Conservation (phyloP, 1,140 invertebrate genomes). For the Bacillus rossius region DNA sequence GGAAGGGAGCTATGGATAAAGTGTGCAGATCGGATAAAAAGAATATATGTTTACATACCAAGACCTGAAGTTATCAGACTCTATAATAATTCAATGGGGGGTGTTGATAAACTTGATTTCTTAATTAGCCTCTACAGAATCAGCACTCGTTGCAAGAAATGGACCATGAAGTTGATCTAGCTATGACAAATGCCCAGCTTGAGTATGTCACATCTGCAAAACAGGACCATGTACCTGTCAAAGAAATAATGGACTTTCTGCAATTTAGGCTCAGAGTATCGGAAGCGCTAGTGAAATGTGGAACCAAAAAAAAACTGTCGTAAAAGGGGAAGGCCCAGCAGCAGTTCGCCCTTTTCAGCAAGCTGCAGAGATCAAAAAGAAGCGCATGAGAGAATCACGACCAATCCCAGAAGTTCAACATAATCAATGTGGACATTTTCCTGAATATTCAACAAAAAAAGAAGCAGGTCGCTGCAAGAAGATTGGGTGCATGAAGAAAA, state of each 20-base stretch:
- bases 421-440: conserved; percentile 11
- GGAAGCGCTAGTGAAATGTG: conserved; percentile 6
- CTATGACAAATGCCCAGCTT: conserved; percentile 27
- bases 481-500: conserved; percentile 9
- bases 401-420: conserved; percentile 7
- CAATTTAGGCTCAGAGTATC: neutral
- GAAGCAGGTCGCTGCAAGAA: conserved; percentile 8
- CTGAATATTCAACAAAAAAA: conserved; percentile 9
- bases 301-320: conserved; percentile 1
- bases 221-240: neutral
- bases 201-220: conserved; percentile 25
- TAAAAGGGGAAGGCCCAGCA: conserved; percentile 12
- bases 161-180: conserved; percentile 30
- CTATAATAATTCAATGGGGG: conserved; percentile 36
- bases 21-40: neutral
- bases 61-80: neutral
- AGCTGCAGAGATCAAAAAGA: neutral
- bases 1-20: neutral
- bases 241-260: neutral
- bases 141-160: conserved; percentile 31
- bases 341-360: neutral
- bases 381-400: neutral
- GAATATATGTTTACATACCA: neutral
- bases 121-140: conserved; percentile 25
- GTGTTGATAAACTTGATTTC: conserved; percentile 37